Evolutionary conservation across 2,888 invertebrate species (phyloP), one percentile per base, ranked within the genome.

Genomic region (Tridacna crocea): DNA sequence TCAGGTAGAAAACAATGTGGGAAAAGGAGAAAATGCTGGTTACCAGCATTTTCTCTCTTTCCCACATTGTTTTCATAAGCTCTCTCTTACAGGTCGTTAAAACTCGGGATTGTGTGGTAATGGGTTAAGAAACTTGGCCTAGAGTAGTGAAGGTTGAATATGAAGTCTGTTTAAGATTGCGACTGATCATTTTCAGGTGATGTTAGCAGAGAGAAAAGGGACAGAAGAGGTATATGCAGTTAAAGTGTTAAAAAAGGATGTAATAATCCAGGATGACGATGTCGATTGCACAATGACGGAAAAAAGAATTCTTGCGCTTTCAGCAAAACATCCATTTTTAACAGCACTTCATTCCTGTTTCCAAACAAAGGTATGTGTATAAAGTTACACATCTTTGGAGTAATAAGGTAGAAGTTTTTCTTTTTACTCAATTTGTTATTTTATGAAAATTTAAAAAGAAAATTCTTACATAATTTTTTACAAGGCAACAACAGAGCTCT

Each of bases 271-370:
- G 95, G 99, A 99, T 95, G 99, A 99, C 95, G 99, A 99, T 95
- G 99, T 99, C 79, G 99, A 99, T 95, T 99, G 99, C 95, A 99
- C 99, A 79, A 98, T 99, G 97, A 99, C 99, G 84, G 99, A 99
- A 95, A 99, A 99, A 94, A 96, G 99, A 93, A 99, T 99, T 94
- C 96, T 99, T 92, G 98, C 98, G 75, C 96, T 99, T 93, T 98
- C 99, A n/a, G 99, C 99, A 85, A 97, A 97, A 88, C 99, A 99
- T 95, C 99, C 99, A 79, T 99, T 99, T 96, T 96, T 99, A 87
- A 99, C 99, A 87, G 99, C 99, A 91, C 96, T 99, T 92, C 98
- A 98, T 96, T 98, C 97, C 93, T 98, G 98, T 95, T 99, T 99
- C 96, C 99, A 99, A 95, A 99, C 99, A 79, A 96, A 96, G 94